Evolutionary conservation across 1,140 invertebrate species (phyloP), one percentile per base, ranked within the genome.

Genomic region (Pseudomyrmex sp.): DNA sequence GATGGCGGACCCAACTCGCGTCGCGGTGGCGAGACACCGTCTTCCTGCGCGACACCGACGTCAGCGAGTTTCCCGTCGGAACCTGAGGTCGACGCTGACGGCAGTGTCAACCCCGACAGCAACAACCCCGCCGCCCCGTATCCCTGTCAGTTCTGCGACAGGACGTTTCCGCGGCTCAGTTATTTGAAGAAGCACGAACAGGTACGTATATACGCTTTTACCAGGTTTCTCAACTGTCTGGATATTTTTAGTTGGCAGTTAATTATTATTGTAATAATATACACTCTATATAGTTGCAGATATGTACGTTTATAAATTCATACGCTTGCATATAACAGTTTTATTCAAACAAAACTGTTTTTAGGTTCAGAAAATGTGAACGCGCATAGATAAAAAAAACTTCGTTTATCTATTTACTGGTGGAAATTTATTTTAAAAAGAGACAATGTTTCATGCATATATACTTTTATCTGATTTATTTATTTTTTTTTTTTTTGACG

Each of bases 121-220:
- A 95, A 94, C 13, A 96, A 96, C 86, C 92, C 95, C 8, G 96
- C 95, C 85, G 97, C 97, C 46, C 98, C 98, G 54, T 98, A 98
- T 95, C 96, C 97, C 85, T 98, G 98, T 94, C 97, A 97, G 92
- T 98, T 98, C 94, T 99, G 98, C 95, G 97, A 98, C 84, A 97
- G 98, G 93, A 97, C 98, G 63, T 99, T 98, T 94, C 97, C 98
- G 1, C 95, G 97, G 59, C 96, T 97, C 48, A 97, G 96, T 73
- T 97, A 98, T 92, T 95, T 99, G 85, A 98, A 98, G 94, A 97
- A 98, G 94, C 98, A 99, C 95, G 97, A 98, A 94, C 98, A 98
- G 97, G 98, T 98, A 93, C 95, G 63, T 26, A 48, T 20, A 12
- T 26, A 12, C 58, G 35, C 44, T 35, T 35, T 35, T 12, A 5